Base-by-base conservation (phyloP, 2,797 vertebrate genomes). In the Hydrocynus forskahlii region DNA sequence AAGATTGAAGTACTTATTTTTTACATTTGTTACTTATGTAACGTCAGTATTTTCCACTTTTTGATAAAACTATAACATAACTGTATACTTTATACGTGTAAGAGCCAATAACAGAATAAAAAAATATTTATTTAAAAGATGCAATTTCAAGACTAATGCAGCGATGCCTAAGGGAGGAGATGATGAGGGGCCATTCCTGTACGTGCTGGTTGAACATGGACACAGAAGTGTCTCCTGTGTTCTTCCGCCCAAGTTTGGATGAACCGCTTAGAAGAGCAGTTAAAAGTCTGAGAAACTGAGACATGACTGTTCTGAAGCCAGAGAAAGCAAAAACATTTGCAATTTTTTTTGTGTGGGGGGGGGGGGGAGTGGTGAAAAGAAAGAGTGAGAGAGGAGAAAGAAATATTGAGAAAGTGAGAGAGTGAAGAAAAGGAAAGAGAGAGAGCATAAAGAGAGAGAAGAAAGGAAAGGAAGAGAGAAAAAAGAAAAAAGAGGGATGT, bases 1-100 rank as follows among this genome's bases (percentile, higher is more conserved):
- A 97, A 97, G 97, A 96, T 95, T 95, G 93, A 96, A 95, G 89
- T 92, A 96, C 94, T 95, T 95, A 96, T 97, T 97, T 97, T 97
- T 97, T 97, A 97, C 96, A 97, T 97, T 96, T 97, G 97, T 99
- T 99, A 98, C 97, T 95, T 96, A 96, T 95, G 97, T 99, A 98
- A 98, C 97, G 90, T 95, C 95, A 97, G 95, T 98, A 98, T 99
- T 99, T 99, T 98, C 95, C 95, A 97, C 96, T 94, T 83, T 97
- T 99, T 99, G 97, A 98, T 98, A 98, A 96, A 97, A 96, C 94
- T 98, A 97, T 99, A 99, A 99, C 97, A 98, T 97, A 48, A 97
- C 92, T 95, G 96, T 98, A 97, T 96, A 96, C 97, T 98, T 99
- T 97, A 95, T 98, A 97, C 94, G 91, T 99, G 97, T 98, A 99